Evolutionary conservation across 1,140 invertebrate species (phyloP).

Genomic region (Holotrichia oblita): DNA sequence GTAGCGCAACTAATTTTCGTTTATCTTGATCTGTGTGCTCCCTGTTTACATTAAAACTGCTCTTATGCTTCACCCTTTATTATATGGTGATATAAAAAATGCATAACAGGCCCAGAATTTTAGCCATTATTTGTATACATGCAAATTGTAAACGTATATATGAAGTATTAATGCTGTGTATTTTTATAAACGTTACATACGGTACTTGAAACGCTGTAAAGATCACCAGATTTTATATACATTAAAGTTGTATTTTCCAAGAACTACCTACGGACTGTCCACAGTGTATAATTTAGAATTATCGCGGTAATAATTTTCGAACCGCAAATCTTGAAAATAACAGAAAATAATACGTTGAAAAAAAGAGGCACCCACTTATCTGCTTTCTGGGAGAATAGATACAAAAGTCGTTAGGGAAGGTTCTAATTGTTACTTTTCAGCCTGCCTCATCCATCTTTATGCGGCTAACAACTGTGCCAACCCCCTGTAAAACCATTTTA

Average conservation of each 20-base stretch:
- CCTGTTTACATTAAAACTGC: neutral
- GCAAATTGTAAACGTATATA: neutral
- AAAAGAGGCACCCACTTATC: constrained; percentile 52
- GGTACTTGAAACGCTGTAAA: neutral
- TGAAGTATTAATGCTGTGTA: neutral
- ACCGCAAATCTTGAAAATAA: constrained; percentile 32
- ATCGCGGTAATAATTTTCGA: constrained; percentile 29
- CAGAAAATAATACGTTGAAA: constrained; percentile 37
- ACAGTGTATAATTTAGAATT: constrained; percentile 32
- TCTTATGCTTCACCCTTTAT: neutral
- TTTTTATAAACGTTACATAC: neutral
- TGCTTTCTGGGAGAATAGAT: constrained; percentile 54
- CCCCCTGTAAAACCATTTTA: constrained; percentile 48
- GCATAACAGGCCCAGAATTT: neutral
- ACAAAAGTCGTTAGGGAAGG: constrained; percentile 52
- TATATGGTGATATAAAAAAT: neutral
- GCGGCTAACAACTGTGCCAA: constrained; percentile 48
- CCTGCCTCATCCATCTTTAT: constrained; percentile 52
- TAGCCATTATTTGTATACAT: neutral
- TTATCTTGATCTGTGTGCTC: constrained; percentile 2
- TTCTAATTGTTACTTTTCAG: constrained; percentile 54
- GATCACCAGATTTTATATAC: constrained; percentile 27
- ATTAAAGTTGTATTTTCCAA: neutral
- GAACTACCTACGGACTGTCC: constrained; percentile 5
- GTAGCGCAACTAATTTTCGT: constrained; percentile 11